Evolutionary conservation across 2,888 invertebrate genomes (phyloP), one percentile per base, ranked within the genome.

Genomic region (Oscheius sp.): DNA sequence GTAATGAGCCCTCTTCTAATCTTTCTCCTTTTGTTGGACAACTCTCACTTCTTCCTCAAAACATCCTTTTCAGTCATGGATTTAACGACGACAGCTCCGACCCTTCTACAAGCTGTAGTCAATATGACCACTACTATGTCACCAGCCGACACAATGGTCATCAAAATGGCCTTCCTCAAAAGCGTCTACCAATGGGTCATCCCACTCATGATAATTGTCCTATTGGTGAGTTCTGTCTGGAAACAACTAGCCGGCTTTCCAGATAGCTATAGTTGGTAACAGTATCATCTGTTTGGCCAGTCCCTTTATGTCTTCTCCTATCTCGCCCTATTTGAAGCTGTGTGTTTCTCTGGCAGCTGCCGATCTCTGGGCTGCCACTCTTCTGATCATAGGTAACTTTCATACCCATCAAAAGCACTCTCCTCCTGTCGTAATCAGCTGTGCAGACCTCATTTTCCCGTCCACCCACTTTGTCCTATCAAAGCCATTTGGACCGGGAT

Each of bases 201-300:
- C 55, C 87, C 87, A 1, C 53, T 84, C 9, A 87, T 87, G 86
- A 82, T 87, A 29, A 74, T 84, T 48, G 80, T 87, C 59, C 75
- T 87, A 33, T 60, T 84, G 74, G 87, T 87, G 58, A 79, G 83
- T 77, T 37, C 47, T 35, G 29, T 51, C 53, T 60, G 11, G 11
- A 48, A 29, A 11, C 13, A 60, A 37, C 32, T 29, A 33, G 21
- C 1, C 21, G 21, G 21, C 55, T 9, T 33, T 87, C 63, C 79
- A 87, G 86, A 73, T 87, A 10, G 86, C 87, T 21, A 82, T 87
- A 7, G 48, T 88, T 21, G 87, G 87, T 37, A 87, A 87, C 66
- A 80, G 81, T 4, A 62, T 86, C 42, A 88, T 87, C 29, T 84
- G 85, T 5, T 37, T 84, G 42, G 84, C 87, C 13, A 78, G 85